A percentile compares a stretch with the other conserved stretches of the same genome.
Conservation (phyloP, 1,140 invertebrate genomes). For the Brachionus koreanus region DNA sequence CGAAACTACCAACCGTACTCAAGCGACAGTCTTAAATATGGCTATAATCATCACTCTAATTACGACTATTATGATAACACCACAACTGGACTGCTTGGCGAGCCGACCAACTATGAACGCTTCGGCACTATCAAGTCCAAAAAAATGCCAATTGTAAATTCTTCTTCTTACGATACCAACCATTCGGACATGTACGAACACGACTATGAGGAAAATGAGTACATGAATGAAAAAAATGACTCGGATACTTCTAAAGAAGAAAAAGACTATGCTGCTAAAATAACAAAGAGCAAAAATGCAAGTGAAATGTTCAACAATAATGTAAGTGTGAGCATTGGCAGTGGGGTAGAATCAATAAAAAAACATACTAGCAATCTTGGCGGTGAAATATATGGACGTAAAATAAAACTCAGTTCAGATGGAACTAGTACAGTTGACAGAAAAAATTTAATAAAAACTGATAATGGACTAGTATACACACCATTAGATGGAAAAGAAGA, state of each 20-base stretch:
- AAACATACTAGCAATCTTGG: slow-evolving; percentile 2
- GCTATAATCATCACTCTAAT: background rate
- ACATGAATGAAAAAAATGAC: slow-evolving; percentile 16
- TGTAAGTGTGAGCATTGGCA: slow-evolving; percentile 35
- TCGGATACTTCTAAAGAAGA: background rate
- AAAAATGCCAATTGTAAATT: slow-evolving; percentile 1
- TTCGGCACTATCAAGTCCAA: slow-evolving; percentile 10
- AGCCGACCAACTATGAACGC: background rate
- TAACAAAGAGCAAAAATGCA: slow-evolving; percentile 10
- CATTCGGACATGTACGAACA: background rate
- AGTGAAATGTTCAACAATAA: slow-evolving; percentile 42
- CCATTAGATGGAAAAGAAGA: slow-evolving; percentile 18
- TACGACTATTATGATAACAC: slow-evolving; percentile 37
- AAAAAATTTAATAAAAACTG: slow-evolving; percentile 40
- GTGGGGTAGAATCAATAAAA: slow-evolving; percentile 37
- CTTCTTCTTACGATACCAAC: background rate
- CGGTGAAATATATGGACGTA: background rate
- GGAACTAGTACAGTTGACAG: slow-evolving; percentile 2
- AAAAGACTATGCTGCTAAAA: background rate
- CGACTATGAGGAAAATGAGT: slow-evolving; percentile 25
- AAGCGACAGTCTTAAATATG: background rate
- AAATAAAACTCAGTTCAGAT: slow-evolving; percentile 3
- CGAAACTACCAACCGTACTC: background rate
- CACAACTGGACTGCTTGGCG: background rate
- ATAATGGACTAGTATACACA: slow-evolving; percentile 38